Evolutionary conservation across 2,888 invertebrate species (phyloP).

Genomic region (Carterocephalus palaemon): DNA sequence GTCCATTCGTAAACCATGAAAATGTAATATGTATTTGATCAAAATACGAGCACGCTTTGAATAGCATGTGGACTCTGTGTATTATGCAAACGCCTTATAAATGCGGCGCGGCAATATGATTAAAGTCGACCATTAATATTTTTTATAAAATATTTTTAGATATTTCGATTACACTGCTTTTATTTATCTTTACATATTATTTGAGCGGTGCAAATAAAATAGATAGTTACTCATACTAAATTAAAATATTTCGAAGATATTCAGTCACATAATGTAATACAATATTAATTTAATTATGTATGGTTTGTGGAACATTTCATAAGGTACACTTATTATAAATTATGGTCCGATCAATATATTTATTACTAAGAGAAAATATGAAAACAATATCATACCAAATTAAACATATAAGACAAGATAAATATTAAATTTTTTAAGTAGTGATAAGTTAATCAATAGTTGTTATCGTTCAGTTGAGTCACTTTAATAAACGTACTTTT

Average conservation of each 20-base stretch:
- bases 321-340: conserved; percentile 1
- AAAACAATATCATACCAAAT: no score
- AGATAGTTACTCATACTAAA: conserved; percentile 4
- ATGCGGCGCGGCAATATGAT: conserved; percentile 1
- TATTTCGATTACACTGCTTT: conserved; percentile 12
- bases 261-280: background rate
- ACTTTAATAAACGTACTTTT: no score
- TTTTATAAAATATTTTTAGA: conserved; percentile 19
- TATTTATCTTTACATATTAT: conserved; percentile 2
- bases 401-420: no score
- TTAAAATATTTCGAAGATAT: background rate
- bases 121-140: conserved; percentile 11
- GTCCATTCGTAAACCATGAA: conserved; percentile 10
- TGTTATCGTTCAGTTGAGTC: no score
- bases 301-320: background rate
- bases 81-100: conserved; percentile 9
- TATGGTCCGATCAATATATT: background rate
- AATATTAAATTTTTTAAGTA: no score
- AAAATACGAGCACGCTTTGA: conserved; percentile 7
- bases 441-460: no score
- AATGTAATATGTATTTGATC: background rate
- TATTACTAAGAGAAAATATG: background rate
- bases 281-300: background rate
- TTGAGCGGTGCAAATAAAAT: conserved; percentile 1
- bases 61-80: conserved; percentile 3